A percentile compares a stretch with the other conserved stretches of the same genome.
Conservation (phyloP, 2,797 vertebrate genomes). For the Centroberyx gerrardi region DNA sequence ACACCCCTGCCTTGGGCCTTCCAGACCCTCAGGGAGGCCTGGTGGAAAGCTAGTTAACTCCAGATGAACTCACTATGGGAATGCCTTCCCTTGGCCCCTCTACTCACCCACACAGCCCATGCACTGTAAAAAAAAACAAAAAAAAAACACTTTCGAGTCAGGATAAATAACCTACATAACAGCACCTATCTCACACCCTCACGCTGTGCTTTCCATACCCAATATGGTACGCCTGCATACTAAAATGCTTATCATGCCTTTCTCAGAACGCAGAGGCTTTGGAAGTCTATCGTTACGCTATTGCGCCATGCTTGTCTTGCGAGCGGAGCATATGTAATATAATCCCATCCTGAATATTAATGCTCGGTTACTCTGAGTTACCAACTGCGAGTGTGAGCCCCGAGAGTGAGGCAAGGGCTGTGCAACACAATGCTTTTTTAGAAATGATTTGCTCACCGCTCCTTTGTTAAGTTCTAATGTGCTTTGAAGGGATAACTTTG, state of each 20-base stretch:
- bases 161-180: constrained; percentile 54
- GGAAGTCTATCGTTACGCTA: constrained; percentile 53
- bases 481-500: constrained; percentile 47
- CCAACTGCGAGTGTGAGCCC: constrained; percentile 54
- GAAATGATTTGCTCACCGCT: constrained; percentile 53
- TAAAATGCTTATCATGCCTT: constrained; percentile 52
- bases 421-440: constrained; percentile 68
- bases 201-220: constrained; percentile 23
- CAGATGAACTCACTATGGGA: constrained; percentile 75
- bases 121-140: constrained; percentile 25
- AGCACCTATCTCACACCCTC: constrained; percentile 40
- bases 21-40: constrained; percentile 39
- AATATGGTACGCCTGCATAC: constrained; percentile 42
- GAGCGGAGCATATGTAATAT: constrained; percentile 71
- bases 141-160: constrained; percentile 4
- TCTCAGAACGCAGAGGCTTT: constrained; percentile 52
- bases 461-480: constrained; percentile 63
- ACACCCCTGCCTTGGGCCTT: constrained; percentile 48
- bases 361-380: constrained; percentile 66
- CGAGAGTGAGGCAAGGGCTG: constrained; percentile 66
- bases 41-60: constrained; percentile 68
- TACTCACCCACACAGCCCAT: constrained; percentile 56
- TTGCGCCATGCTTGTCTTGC: constrained; percentile 64
- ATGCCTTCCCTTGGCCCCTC: constrained; percentile 57
- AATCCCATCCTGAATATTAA: constrained; percentile 76